Base-by-base conservation (phyloP, 2,888 invertebrate genomes). In the Mellilla xanthometata region DNA sequence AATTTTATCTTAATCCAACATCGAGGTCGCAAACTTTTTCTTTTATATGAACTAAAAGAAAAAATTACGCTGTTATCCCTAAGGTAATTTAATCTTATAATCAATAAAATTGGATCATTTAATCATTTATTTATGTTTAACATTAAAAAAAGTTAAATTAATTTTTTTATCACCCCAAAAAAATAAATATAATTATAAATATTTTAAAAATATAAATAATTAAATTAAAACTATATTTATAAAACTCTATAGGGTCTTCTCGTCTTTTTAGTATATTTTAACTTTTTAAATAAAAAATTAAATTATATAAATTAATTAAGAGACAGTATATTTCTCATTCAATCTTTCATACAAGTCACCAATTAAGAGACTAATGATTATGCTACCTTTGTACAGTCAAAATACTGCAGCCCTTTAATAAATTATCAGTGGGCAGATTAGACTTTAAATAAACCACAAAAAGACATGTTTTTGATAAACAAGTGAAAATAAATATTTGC, bases 1-100 rank as follows among this genome's bases (percentile, higher is more conserved):
- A 90, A 87, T 84, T 91, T 90, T 87, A 91, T 89, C 91, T 93
- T 94, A 94, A 94, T 95, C 93, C 95, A 95, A 95, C 95, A 95
- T 95, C 94, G 95, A 95, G 94, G 94, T 95, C 93, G 93, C 93
- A 94, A 95, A 90, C 93, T 91, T 80, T 91, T 90, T 91, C 93
- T 91, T 90, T 86, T 91, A 95, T 94, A 81, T 74, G 93, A 91
- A 90, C 94, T 94, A 91, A 92, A 83, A 84, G 93, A 92, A 91
- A 92, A 92, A 91, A 94, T 94, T 91, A 94, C 92, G 93, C 94
- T 95, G 94, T 95, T 95, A 95, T 94, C 94, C 94, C 93, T 93
- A 93, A 93, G 92, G 94, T 94, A 94, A 93, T 92, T 94, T 92
- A 83, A 83, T 91, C 91, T 92, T 91, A 57, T 91, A 91, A 92